Percentiles rank a stretch among this genome's conserved stretches.
These are phyloP conservation scores for Neelides sp. DNA, from an alignment of 1,140 invertebrate genomes.

Conservation along the genomic window DNA sequence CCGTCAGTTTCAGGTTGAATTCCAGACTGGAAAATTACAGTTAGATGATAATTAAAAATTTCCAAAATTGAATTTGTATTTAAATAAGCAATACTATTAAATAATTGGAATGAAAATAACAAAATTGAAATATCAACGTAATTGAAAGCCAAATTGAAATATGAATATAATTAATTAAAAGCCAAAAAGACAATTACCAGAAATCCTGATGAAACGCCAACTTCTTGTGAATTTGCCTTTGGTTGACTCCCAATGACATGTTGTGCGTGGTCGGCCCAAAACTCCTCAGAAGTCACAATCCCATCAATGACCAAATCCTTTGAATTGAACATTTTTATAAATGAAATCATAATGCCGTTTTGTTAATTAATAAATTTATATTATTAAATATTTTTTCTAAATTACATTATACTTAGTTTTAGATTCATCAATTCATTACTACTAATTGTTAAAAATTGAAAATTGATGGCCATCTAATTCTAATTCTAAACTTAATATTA, in stretches of 20 bases:
- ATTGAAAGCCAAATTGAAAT: slow-evolving; percentile 26
- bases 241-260: slow-evolving; percentile 45
- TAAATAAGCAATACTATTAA: slow-evolving; percentile 4
- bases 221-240: slow-evolving; percentile 61
- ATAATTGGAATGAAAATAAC: slow-evolving; percentile 2
- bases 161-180: slow-evolving; percentile 72
- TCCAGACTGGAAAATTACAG: slow-evolving; percentile 49
- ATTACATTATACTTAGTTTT: neutral
- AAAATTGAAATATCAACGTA: neutral
- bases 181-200: slow-evolving; percentile 58
- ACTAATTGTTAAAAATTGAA: too few species aligned
- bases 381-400: neutral
- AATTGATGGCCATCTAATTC: too few species aligned
- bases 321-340: neutral
- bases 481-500: neutral
- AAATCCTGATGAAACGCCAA: slow-evolving; percentile 78
- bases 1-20: slow-evolving; percentile 96
- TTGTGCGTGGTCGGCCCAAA: slow-evolving; percentile 78
- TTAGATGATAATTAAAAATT: too few species aligned
- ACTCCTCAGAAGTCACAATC: slow-evolving; percentile 87
- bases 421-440: too few species aligned
- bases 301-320: slow-evolving; percentile 84
- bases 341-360: neutral
- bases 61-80: slow-evolving; percentile 1
- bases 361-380: neutral